These are phyloP conservation scores for Hydropotes inermis DNA, from an alignment of 2,113 vertebrate species.

Conservation along the genomic window DNA sequence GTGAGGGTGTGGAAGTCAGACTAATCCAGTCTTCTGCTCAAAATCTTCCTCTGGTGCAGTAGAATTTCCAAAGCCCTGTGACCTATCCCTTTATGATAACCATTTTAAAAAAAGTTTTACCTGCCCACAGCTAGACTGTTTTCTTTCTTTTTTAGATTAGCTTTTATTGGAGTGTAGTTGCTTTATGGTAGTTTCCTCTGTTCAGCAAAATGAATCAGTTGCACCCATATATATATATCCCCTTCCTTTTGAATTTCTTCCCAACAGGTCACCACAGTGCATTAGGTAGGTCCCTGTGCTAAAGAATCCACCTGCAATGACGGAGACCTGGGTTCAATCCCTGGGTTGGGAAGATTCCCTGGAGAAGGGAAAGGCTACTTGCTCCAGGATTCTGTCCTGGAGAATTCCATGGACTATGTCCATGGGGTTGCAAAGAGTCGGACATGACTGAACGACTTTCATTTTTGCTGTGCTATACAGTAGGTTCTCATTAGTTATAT, in stretches of 20 bases:
- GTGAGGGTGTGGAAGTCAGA: not conserved
- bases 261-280: not conserved
- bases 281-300: not conserved
- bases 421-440: fast-evolving
- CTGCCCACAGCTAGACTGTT: not conserved
- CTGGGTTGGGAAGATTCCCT: not conserved
- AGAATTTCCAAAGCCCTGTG: not conserved
- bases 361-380: not conserved
- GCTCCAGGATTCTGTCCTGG: not conserved
- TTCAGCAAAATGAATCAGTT: not conserved
- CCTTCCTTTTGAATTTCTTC: not conserved
- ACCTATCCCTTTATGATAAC: not conserved
- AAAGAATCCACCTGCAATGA: not conserved
- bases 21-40: not conserved
- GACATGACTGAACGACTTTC: not conserved
- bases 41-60: not conserved
- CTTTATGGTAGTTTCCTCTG: not conserved
- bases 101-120: not conserved
- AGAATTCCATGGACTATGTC: not conserved
- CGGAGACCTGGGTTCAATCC: not conserved
- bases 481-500: not conserved
- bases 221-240: not conserved
- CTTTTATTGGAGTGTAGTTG: not conserved
- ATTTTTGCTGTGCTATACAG: not conserved
- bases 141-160: not conserved